Base-by-base conservation (phyloP, 1,140 invertebrate species). In the Teleopsis dalmanni region DNA sequence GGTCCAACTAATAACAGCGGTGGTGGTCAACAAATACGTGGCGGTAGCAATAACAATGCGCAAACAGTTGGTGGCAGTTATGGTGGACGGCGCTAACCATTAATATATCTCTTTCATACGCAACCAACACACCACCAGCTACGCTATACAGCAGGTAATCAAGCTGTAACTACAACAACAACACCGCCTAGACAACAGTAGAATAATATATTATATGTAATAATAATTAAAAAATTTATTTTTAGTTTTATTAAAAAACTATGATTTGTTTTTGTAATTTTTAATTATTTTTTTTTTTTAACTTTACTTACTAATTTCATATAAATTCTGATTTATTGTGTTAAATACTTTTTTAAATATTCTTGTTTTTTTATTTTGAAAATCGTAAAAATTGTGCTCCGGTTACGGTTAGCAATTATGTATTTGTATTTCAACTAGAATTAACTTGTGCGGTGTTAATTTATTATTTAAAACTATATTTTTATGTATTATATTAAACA, bases 71-170 rank as follows among this genome's bases (percentile, higher is more conserved):
- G 44, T 31, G 55, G 58, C 27, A 54, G 55, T 47, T 62, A 55
- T 41, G 60, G 60, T 43, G 60, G 59, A 38, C 59, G 66, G 47
- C 65, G 65, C 57, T 69, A 69, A 69, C 54, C 34, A 47, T 47
- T 38, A 50, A 52, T 50, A 52, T 52, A 29, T 9, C 36, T 52
- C 23, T 55, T 55, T 35, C 49, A 57, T 41, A 42, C 49, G 36
- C 49, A 51, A 34, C 38, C 40, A 40, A 37, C n/a, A 36, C 42
- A 26, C 27, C 48, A 48, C 41, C 36, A 16, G n/a, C 46, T 47
- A 46, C 57, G 50, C 22, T 35, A 37, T 34, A 40, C 25, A 54
- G 35, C 29, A 21, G 42, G 23, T 26, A 36, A 14, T 13, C 16
- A 19, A 57, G 42, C 33, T 50, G 48, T 19, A 41, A 42, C 45